Evolutionary conservation across 2,797 vertebrate species (phyloP).

Genomic region (Gallinago solitaria): DNA sequence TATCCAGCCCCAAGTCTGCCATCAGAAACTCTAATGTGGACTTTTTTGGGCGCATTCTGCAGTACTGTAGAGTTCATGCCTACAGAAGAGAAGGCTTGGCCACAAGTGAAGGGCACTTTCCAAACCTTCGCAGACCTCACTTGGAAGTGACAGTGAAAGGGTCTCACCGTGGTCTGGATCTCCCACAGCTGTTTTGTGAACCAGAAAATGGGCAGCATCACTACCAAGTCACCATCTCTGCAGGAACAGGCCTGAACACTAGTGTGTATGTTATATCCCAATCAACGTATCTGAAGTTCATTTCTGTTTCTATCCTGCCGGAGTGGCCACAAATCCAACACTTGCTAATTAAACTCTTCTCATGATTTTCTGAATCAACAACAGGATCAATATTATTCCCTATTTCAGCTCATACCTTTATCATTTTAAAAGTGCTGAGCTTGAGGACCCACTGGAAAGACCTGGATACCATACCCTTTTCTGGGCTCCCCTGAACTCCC

Average conservation of each 20-base stretch:
- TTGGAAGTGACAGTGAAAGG: background rate
- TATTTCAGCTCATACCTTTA: background rate
- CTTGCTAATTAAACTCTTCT: background rate
- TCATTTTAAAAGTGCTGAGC: background rate
- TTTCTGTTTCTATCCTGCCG: background rate
- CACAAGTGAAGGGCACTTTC: background rate
- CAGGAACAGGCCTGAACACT: background rate
- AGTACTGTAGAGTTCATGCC: background rate
- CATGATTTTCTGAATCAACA: background rate
- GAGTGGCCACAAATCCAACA: background rate
- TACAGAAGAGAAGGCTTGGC: background rate
- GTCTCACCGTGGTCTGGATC: background rate
- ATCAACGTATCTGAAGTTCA: rapidly evolving
- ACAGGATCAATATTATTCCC: background rate
- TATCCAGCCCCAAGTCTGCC: background rate
- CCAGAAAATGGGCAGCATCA: background rate
- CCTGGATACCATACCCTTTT: too few relatives aligned
- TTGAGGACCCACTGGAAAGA: background rate
- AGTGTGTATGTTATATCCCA: rapidly evolving
- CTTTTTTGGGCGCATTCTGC: background rate
- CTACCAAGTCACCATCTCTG: background rate
- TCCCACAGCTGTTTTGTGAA: background rate
- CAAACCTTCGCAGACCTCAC: background rate
- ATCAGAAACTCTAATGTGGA: background rate
- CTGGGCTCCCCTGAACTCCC: background rate